Evolutionary conservation across 2,113 vertebrate species (phyloP).

Genomic region (Otis tarda): DNA sequence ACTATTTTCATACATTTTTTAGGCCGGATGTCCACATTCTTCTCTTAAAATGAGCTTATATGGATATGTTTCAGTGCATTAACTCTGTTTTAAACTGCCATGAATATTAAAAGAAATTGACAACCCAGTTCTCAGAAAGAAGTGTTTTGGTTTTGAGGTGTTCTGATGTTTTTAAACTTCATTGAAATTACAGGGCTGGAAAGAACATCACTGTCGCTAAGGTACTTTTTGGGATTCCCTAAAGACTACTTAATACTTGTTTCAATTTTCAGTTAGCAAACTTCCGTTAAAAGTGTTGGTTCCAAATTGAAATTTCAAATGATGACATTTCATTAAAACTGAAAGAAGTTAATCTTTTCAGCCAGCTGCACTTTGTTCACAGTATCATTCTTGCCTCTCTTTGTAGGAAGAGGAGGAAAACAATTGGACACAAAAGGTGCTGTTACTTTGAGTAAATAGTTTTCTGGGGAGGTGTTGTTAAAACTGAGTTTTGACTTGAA

Average conservation of each 20-base stretch:
- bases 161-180: not conserved
- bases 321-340: not conserved
- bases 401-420: not conserved
- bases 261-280: not conserved
- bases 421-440: not conserved
- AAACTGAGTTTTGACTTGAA: not conserved
- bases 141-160: not conserved
- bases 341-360: not conserved
- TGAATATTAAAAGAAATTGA: not conserved
- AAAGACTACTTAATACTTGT: not conserved
- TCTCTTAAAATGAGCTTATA: not conserved
- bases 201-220: not conserved
- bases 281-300: not conserved
- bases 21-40: not conserved
- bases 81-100: not conserved
- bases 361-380: not conserved
- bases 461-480: not conserved
- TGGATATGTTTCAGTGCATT: not conserved
- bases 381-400: not conserved
- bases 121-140: not conserved
- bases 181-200: not conserved
- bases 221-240: not conserved
- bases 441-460: not conserved
- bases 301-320: not conserved
- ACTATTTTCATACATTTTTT: not conserved